These are phyloP conservation scores for Penaeus monodon DNA, from an alignment of 2,888 invertebrate species.

Conservation along the genomic window DNA sequence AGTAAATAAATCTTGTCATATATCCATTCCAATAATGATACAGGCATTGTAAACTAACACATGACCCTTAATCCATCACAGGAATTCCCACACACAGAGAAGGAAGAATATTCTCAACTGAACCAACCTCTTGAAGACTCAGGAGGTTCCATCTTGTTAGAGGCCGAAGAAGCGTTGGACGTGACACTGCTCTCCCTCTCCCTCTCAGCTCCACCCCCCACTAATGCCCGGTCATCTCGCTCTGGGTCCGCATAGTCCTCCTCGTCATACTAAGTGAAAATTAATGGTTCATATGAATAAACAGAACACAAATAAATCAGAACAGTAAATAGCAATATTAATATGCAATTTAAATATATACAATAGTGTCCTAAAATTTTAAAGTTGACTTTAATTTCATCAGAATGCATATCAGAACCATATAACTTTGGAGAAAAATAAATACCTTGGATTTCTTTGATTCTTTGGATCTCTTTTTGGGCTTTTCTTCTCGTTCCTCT, in stretches of 20 bases:
- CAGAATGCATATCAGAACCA: neutral
- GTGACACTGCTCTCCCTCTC: constrained; percentile 59
- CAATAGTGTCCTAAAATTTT: no score
- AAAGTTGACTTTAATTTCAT: no score
- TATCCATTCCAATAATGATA: no score
- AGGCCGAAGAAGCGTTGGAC: constrained; percentile 56
- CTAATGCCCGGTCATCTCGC: constrained; percentile 30
- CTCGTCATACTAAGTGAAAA: constrained; percentile 30
- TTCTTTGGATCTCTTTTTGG: constrained; percentile 37
- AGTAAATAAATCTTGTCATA: no score
- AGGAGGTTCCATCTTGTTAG: constrained; percentile 62
- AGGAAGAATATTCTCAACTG: neutral
- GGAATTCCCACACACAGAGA: no score
- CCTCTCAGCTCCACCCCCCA: constrained; percentile 31
- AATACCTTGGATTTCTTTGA: constrained; percentile 43
- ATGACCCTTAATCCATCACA: no score
- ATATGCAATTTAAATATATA: neutral
- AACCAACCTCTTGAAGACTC: constrained; percentile 59
- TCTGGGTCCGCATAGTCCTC: constrained; percentile 33
- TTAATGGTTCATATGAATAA: neutral
- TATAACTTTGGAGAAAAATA: neutral
- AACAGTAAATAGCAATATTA: neutral
- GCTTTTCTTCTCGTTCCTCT: constrained; percentile 29
- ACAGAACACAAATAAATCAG: neutral
- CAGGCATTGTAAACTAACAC: no score